Conservation (phyloP, 2,113 vertebrate genomes). For the Pseudopodoces humilis region DNA sequence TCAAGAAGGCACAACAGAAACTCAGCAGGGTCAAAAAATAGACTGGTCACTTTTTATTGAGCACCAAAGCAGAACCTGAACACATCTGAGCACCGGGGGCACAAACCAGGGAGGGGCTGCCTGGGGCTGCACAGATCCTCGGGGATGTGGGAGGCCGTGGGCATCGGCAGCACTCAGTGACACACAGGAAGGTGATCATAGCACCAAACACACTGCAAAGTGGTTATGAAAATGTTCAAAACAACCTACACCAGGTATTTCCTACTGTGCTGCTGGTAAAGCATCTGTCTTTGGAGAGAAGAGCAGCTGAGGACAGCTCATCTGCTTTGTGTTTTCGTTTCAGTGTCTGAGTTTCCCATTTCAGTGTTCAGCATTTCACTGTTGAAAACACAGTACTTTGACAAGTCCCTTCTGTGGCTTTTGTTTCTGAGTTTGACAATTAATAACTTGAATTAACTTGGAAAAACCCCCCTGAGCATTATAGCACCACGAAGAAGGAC, state of each 20-base stretch:
- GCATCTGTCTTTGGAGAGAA: neutral
- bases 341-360: neutral
- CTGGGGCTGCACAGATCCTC: neutral
- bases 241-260: neutral
- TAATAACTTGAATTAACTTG: neutral
- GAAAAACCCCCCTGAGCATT: neutral
- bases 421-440: neutral
- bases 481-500: slow-evolving; percentile 31
- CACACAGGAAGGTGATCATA: neutral
- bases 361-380: neutral
- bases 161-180: neutral
- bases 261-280: neutral
- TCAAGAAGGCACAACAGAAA: neutral
- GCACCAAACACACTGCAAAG: slow-evolving; percentile 34
- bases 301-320: neutral
- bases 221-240: neutral
- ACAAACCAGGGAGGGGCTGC: neutral
- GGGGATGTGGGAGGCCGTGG: neutral
- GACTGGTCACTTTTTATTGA: slow-evolving; percentile 57
- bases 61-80: slow-evolving; percentile 15
- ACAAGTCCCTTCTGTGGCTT: neutral
- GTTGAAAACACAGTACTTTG: neutral
- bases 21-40: neutral
- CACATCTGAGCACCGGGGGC: neutral
- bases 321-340: neutral